A percentile compares a stretch with the other conserved stretches of the same genome.
Conservation (phyloP, 2,888 invertebrate genomes). For the Mesoligia furuncula region DNA sequence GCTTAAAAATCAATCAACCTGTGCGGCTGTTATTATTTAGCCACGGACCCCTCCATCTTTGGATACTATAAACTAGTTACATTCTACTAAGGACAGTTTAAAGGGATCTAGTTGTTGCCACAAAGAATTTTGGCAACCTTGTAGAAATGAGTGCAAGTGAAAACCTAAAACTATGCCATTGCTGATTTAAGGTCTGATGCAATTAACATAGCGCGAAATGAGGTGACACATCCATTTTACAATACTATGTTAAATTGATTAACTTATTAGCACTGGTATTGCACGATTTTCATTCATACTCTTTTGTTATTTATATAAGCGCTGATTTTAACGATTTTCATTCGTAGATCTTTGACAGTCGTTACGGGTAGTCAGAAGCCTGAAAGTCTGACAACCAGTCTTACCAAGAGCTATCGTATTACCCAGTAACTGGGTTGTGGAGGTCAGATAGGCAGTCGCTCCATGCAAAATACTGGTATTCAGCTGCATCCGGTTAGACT, state of each 20-base stretch:
- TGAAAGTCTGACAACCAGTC: no score
- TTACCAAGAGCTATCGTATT: no score
- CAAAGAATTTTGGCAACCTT: neutral
- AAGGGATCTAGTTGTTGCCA: neutral
- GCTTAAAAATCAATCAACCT: no score
- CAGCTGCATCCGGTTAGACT: no score
- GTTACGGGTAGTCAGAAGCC: no score
- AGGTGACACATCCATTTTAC: slow-evolving; percentile 48
- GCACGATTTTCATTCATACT: slow-evolving; percentile 34
- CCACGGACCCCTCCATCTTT: neutral
- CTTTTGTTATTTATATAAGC: neutral
- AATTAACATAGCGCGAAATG: slow-evolving; percentile 40
- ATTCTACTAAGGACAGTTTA: no score
- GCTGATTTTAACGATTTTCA: no score
- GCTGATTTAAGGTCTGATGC: slow-evolving; percentile 28
- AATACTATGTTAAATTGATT: slow-evolving; percentile 27
- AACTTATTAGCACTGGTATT: slow-evolving; percentile 25
- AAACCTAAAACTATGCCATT: slow-evolving; percentile 20
- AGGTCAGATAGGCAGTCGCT: no score
- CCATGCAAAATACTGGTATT: no score
- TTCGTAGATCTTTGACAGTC: no score
- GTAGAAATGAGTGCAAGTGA: slow-evolving; percentile 8
- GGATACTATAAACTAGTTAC: neutral
- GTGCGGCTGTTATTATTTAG: no score
- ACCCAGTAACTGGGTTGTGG: no score